Percentiles rank a stretch among this genome's conserved stretches.
Conservation (phyloP, 1,140 invertebrate species). For the Melipona quadrifasciata region DNA sequence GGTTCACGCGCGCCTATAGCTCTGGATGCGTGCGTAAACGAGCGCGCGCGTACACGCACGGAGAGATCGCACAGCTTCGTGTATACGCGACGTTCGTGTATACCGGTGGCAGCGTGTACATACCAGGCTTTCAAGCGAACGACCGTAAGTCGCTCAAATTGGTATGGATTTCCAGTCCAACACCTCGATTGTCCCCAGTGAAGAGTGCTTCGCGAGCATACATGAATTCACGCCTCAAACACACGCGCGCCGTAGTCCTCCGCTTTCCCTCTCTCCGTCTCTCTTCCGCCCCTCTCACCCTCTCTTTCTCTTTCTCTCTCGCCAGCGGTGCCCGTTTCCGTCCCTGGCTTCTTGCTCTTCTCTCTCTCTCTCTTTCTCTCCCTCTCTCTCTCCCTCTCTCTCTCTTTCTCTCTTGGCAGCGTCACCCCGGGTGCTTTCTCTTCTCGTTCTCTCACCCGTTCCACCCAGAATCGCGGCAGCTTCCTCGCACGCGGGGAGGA, state of each 20-base stretch:
- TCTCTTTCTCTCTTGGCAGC: background rate
- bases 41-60: background rate
- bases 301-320: constrained; percentile 1
- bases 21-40: constrained; percentile 21
- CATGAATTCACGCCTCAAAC: constrained; percentile 76
- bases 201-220: constrained; percentile 78
- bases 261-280: constrained; percentile 21
- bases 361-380: background rate
- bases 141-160: constrained; percentile 79
- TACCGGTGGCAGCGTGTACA: constrained; percentile 17
- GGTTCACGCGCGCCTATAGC: background rate
- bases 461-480: background rate
- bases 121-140: constrained; percentile 72
- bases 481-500: constrained; percentile 8
- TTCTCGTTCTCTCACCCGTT: constrained; percentile 5
- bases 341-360: background rate
- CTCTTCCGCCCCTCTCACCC: constrained; percentile 33
- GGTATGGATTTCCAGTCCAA: constrained; percentile 82
- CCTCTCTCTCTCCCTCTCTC: background rate
- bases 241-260: constrained; percentile 60
- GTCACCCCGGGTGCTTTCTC: constrained; percentile 22
- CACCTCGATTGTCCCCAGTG: constrained; percentile 81
- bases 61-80: background rate
- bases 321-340: background rate
- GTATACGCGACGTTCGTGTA: background rate